These are phyloP conservation scores for Florisuga fusca DNA, from an alignment of 2,797 vertebrate genomes.

Conservation along the genomic window DNA sequence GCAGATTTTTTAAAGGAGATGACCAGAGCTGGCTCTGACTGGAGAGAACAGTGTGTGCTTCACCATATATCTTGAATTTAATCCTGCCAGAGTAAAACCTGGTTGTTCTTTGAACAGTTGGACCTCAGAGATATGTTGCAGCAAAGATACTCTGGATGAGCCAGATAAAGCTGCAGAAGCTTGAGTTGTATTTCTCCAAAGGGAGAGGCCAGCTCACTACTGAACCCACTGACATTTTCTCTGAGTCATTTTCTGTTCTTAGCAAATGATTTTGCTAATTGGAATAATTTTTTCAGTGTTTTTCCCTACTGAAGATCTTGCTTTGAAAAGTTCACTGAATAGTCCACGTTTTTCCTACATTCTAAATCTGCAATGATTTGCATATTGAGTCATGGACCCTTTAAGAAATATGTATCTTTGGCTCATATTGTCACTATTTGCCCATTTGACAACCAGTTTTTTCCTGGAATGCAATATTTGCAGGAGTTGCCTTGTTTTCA, in stretches of 20 bases:
- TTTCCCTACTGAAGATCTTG: neutral
- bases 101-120: neutral
- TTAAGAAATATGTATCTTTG: neutral
- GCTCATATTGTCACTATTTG: neutral
- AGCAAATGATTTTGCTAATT: conserved; percentile 20
- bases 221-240: conserved; percentile 16
- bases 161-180: conserved; percentile 8
- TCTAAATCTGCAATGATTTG: neutral
- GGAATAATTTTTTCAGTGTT: neutral
- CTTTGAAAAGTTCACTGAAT: conserved; percentile 38
- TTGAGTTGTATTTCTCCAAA: neutral
- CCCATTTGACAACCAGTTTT: neutral
- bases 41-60: conserved; percentile 24
- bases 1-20: neutral
- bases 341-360: neutral
- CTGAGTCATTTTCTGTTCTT: conserved; percentile 38
- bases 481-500: neutral
- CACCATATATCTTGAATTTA: neutral
- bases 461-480: neutral
- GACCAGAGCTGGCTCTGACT: neutral
- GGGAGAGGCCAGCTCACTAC: neutral
- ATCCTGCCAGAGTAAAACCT: neutral
- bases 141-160: neutral
- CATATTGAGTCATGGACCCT: neutral
- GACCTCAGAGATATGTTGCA: neutral